phyloP scores from a whole-genome alignment of 2,113 vertebrate species.

The Callorhinus ursinus region DNA sequence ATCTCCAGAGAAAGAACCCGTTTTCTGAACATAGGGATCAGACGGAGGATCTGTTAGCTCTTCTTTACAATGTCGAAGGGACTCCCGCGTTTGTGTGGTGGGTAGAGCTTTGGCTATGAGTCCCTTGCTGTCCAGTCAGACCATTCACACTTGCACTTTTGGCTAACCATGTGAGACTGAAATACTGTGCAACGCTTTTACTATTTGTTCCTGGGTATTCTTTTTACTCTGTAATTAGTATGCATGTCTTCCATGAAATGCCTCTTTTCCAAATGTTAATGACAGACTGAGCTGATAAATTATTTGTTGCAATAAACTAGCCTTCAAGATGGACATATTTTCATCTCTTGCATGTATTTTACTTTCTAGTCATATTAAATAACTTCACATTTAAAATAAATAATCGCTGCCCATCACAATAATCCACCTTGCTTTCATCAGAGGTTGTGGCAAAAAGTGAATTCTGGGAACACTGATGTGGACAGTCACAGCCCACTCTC shows the following conservation, averaged over 20 bases:
- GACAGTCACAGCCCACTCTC: neutral
- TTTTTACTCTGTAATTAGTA: neutral
- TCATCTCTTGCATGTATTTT: conserved; percentile 61
- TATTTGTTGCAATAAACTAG: conserved; percentile 25
- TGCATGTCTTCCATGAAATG: conserved; percentile 43
- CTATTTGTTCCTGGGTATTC: neutral
- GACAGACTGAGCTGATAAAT: conserved; percentile 59
- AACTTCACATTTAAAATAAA: conserved; percentile 61
- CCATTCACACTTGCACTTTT: neutral
- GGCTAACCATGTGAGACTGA: neutral
- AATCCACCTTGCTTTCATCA: conserved; percentile 14
- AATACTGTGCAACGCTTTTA: conserved; percentile 11
- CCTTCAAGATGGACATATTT: neutral
- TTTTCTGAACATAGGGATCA: neutral
- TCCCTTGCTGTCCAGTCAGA: neutral
- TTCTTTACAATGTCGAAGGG: conserved; percentile 47
- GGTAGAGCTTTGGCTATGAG: conserved; percentile 12
- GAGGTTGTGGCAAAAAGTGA: neutral
- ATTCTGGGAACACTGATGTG: neutral
- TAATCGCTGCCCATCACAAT: neutral
- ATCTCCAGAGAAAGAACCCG: neutral
- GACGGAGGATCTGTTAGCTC: neutral
- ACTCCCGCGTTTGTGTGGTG: neutral
- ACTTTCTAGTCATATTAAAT: conserved; percentile 4
- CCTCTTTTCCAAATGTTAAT: conserved; percentile 15